Conservation (phyloP, 2,797 vertebrate species). For the Gymnoscopelus braueri region DNA sequence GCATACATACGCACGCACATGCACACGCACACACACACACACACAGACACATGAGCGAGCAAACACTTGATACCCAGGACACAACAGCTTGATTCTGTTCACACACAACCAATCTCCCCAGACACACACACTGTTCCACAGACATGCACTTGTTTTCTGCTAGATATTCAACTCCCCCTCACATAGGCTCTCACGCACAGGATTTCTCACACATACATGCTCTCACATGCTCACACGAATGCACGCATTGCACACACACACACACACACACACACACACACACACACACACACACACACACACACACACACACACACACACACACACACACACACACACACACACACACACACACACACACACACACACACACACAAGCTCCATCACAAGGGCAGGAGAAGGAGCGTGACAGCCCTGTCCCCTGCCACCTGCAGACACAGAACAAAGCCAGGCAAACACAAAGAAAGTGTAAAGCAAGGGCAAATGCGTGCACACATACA, state of each 20-base stretch:
- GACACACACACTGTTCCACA: slow-evolving; percentile 37
- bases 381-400: slow-evolving; percentile 51
- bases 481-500: slow-evolving; percentile 15
- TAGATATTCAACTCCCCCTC: slow-evolving; percentile 42
- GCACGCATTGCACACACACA: too few species aligned
- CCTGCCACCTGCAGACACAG: slow-evolving; percentile 64
- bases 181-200: slow-evolving; percentile 56
- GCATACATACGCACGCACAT: background rate
- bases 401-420: slow-evolving; percentile 71
- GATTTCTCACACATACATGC: slow-evolving; percentile 52
- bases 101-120: slow-evolving; percentile 46
- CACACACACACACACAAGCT: slow-evolving; percentile 20
- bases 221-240: slow-evolving; percentile 21
- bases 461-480: slow-evolving; percentile 58
- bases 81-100: slow-evolving; percentile 30
- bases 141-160: slow-evolving; percentile 65
- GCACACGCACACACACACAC: slow-evolving; percentile 1
- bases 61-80: slow-evolving; percentile 21
- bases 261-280: slow-evolving; percentile 23
- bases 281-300: slow-evolving; percentile 10
- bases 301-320: slow-evolving; percentile 19
- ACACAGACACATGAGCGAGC: background rate
- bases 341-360: background rate
- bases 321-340: slow-evolving; percentile 20
- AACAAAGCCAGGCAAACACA: slow-evolving; percentile 66